Percentiles rank a stretch among this genome's conserved stretches.
These are phyloP conservation scores for Lagorchestes hirsutus DNA, from an alignment of 2,797 vertebrate species.

Conservation along the genomic window DNA sequence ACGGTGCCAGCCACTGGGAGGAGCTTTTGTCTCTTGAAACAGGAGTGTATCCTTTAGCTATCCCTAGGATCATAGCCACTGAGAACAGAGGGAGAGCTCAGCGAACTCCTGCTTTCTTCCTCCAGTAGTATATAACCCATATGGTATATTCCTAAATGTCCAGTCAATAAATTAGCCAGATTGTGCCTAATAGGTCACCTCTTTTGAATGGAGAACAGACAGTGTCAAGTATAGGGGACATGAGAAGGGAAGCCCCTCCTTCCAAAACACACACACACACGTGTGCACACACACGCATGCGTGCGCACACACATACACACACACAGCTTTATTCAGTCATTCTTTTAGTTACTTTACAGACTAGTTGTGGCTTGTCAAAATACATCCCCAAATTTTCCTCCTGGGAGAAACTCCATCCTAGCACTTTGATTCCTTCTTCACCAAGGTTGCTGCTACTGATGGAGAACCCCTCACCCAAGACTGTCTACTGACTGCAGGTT, in stretches of 20 bases:
- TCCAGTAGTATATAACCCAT: neutral
- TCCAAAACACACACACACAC: neutral
- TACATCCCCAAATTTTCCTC: neutral
- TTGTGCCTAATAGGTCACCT: neutral
- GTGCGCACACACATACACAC: fast-evolving
- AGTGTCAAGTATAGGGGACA: neutral
- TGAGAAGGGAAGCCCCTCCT: neutral
- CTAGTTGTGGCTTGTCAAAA: neutral
- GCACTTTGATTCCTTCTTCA: neutral
- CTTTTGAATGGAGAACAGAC: neutral
- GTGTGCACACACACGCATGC: fast-evolving
- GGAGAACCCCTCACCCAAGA: constrained; percentile 13
- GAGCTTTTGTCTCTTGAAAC: constrained; percentile 16
- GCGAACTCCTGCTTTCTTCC: neutral
- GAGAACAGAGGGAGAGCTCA: neutral
- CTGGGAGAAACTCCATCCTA: neutral
- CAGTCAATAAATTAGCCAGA: neutral
- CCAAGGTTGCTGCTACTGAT: neutral
- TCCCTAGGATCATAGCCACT: neutral
- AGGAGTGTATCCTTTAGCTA: neutral
- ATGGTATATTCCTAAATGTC: neutral
- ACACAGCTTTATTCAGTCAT: neutral
- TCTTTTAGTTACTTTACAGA: neutral
- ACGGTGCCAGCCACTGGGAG: neutral
- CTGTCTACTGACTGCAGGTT: neutral